A percentile compares a stretch with the other conserved stretches of the same genome.
Conservation (phyloP, 2,888 invertebrate species). For the Corbicula japonica region DNA sequence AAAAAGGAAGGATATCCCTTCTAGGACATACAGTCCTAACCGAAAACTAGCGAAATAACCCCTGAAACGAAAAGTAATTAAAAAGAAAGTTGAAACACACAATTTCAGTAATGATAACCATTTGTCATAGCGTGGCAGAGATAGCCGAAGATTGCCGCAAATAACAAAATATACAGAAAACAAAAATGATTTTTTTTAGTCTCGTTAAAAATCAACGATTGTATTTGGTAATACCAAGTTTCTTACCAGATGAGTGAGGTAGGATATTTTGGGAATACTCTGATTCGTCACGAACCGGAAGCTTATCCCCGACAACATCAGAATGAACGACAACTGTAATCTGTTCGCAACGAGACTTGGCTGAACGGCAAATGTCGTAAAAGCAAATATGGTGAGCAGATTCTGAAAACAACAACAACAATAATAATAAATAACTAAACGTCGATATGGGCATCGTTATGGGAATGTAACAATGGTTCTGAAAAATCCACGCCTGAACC, state of each 20-base stretch:
- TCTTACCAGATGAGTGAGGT: constrained; percentile 84
- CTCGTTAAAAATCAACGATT: not conserved
- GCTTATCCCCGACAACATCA: constrained; percentile 83
- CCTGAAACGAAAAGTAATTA: too few species aligned
- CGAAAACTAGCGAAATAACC: too few species aligned
- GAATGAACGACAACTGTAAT: constrained; percentile 84
- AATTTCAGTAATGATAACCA: too few species aligned
- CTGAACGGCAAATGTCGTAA: constrained; percentile 84
- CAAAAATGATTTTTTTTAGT: not conserved
- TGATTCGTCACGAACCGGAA: constrained; percentile 85
- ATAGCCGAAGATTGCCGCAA: too few species aligned
- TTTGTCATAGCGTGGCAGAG: too few species aligned
- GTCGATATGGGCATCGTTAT: too few species aligned
- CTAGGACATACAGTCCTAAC: too few species aligned
- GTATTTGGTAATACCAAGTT: not conserved
- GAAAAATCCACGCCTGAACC: too few species aligned
- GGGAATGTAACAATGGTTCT: too few species aligned
- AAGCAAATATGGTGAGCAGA: constrained; percentile 82
- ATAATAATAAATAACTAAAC: not conserved
- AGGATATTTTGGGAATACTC: constrained; percentile 84
- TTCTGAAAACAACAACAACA: constrained; percentile 72
- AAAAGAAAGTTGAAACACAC: too few species aligned
- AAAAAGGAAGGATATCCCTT: too few species aligned
- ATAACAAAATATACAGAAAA: too few species aligned
- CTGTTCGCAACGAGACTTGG: constrained; percentile 81